These are phyloP conservation scores for Pseudorasbora parva DNA, from an alignment of 2,113 vertebrate species.

Conservation along the genomic window DNA sequence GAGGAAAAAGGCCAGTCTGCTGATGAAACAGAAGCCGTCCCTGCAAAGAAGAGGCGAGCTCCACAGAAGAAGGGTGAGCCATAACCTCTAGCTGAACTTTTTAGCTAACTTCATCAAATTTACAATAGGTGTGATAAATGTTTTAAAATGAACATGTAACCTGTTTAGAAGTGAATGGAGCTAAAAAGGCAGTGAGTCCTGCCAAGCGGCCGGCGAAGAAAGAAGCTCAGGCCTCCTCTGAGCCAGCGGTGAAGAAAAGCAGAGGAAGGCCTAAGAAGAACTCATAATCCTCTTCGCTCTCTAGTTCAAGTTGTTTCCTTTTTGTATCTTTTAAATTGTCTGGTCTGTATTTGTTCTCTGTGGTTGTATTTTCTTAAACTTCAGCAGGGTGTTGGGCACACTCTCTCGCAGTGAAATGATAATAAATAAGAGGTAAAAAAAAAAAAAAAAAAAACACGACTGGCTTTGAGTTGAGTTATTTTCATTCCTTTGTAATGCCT, in stretches of 20 bases:
- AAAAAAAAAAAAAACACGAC: slow-evolving; percentile 45
- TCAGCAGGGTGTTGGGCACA: slow-evolving; percentile 32
- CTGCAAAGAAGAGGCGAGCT: slow-evolving; percentile 64
- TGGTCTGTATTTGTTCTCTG: slow-evolving; percentile 49
- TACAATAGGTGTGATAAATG: not conserved
- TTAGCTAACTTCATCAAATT: not conserved
- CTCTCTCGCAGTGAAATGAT: slow-evolving; percentile 52
- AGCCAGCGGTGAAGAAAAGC: slow-evolving; percentile 34
- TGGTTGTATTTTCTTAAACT: slow-evolving; percentile 25
- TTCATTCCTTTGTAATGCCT: slow-evolving; percentile 62
- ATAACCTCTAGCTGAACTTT: too few relatives aligned
- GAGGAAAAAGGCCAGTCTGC: slow-evolving; percentile 12
- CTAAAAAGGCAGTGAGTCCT: slow-evolving; percentile 55
- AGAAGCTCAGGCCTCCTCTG: slow-evolving; percentile 61
- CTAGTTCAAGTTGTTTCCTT: slow-evolving; percentile 38
- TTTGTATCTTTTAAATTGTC: slow-evolving; percentile 38
- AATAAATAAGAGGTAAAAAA: slow-evolving; percentile 66
- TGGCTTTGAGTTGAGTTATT: slow-evolving; percentile 60
- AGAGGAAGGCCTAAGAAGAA: slow-evolving; percentile 65
- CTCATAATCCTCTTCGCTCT: slow-evolving; percentile 36
- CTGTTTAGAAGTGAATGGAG: slow-evolving; percentile 58
- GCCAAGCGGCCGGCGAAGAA: slow-evolving; percentile 53
- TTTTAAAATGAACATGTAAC: not conserved
- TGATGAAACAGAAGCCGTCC: slow-evolving; percentile 49
- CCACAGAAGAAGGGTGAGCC: slow-evolving; percentile 57